Conservation (phyloP, 2,888 invertebrate genomes). For the Siphlonurus alternatus region DNA sequence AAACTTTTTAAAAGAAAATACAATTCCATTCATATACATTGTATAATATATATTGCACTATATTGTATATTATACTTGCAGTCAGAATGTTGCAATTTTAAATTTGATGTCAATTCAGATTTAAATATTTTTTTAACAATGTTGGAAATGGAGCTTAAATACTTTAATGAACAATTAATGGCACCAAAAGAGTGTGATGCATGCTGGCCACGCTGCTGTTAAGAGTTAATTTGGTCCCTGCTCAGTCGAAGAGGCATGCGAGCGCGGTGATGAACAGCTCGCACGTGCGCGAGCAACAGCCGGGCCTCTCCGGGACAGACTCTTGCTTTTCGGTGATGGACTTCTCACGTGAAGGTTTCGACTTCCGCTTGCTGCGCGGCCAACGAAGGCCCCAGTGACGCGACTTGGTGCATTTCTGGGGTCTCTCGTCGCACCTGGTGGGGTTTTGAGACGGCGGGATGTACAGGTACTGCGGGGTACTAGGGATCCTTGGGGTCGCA, state of each 20-base stretch:
- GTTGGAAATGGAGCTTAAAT: no score
- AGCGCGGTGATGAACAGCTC: constrained; percentile 15
- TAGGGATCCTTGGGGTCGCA: background rate
- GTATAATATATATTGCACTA: no score
- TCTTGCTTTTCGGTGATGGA: background rate
- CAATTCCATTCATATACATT: no score
- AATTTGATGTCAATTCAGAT: no score
- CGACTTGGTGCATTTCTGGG: background rate
- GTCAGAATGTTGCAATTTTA: no score
- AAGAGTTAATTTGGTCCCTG: no score
- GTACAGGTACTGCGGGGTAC: background rate
- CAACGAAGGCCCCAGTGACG: background rate
- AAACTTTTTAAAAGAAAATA: no score
- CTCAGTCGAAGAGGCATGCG: constrained; percentile 37
- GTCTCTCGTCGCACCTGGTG: background rate
- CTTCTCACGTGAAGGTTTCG: background rate
- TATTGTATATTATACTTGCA: no score
- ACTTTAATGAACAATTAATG: no score
- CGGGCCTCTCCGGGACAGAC: background rate
- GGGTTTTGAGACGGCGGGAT: background rate
- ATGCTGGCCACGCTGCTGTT: no score
- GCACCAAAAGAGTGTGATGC: no score
- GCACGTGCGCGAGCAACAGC: background rate
- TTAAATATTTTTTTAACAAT: no score
- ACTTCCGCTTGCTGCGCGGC: background rate